phyloP scores from a whole-genome alignment of 2,888 invertebrate genomes.

The Athrips mouffetella region DNA sequence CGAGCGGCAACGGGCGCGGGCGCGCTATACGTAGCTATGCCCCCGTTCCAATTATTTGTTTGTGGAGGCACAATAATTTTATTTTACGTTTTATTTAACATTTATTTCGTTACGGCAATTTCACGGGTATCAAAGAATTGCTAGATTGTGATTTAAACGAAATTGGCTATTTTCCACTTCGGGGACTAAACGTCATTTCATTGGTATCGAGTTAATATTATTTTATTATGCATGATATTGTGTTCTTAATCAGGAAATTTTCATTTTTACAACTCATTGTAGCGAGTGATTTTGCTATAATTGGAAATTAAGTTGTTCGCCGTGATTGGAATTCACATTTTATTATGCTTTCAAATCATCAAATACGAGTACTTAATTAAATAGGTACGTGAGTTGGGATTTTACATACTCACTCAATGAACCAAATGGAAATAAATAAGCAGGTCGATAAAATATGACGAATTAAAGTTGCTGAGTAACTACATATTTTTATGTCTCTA shows the following conservation, averaged over 20 bases:
- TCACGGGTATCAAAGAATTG: conserved; percentile 77
- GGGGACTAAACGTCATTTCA: conserved; percentile 54
- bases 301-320: conserved; percentile 38
- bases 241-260: conserved; percentile 49
- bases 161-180: conserved; percentile 77
- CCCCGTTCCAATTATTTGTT: conserved; percentile 77
- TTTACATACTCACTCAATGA: too few species aligned
- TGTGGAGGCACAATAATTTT: conserved; percentile 77
- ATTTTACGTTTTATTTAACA: conserved; percentile 79
- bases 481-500: too few species aligned
- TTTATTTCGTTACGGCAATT: conserved; percentile 79
- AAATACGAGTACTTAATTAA: too few species aligned
- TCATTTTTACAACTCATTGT: conserved; percentile 41
- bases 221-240: conserved; percentile 71
- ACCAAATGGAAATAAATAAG: too few species aligned
- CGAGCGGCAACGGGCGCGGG: conserved; percentile 71
- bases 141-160: conserved; percentile 76
- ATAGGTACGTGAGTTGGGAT: too few species aligned
- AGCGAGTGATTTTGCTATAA: conserved; percentile 37
- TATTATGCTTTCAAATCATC: conserved; percentile 7
- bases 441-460: too few species aligned
- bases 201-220: conserved; percentile 61
- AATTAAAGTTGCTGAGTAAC: too few species aligned
- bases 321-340: conserved; percentile 21
- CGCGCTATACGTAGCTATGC: conserved; percentile 51